Percentiles rank a stretch among this genome's conserved stretches.
Evolutionary conservation across 2,888 invertebrate genomes (phyloP).

Genomic region (Cosmia trapezina): DNA sequence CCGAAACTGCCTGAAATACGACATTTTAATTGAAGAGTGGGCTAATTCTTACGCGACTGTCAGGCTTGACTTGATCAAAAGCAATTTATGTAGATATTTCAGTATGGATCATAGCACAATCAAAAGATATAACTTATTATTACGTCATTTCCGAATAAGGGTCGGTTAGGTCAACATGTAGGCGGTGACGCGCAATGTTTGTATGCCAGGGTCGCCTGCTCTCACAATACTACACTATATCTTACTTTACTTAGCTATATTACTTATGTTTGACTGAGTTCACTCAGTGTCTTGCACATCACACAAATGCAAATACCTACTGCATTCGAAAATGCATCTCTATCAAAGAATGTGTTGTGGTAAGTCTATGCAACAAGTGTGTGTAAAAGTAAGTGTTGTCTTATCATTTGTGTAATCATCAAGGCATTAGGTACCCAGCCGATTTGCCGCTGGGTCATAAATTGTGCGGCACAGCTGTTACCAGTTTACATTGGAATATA

Average conservation of each 20-base stretch:
- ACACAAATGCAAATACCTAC: not conserved
- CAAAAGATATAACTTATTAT: slow-evolving; percentile 47
- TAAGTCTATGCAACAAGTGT: slow-evolving; percentile 9
- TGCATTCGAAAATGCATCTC: not conserved
- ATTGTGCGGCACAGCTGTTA: slow-evolving; percentile 26
- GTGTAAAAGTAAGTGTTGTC: too few relatives aligned
- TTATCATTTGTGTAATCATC: not conserved
- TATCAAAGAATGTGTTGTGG: not conserved
- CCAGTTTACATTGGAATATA: slow-evolving; percentile 10
- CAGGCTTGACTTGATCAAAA: not conserved
- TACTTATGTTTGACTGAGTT: slow-evolving; percentile 1
- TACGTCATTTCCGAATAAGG: slow-evolving; percentile 74
- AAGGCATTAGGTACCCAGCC: not conserved
- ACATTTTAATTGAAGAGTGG: slow-evolving; percentile 1
- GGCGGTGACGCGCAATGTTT: slow-evolving; percentile 75
- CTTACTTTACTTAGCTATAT: slow-evolving; percentile 12
- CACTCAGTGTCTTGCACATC: slow-evolving; percentile 5
- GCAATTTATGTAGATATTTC: not conserved
- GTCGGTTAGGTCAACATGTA: slow-evolving; percentile 79
- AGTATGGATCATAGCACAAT: not conserved
- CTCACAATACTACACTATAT: slow-evolving; percentile 63
- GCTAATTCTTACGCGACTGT: not conserved
- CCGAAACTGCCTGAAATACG: not conserved
- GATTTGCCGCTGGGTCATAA: slow-evolving; percentile 4
- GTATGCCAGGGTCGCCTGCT: slow-evolving; percentile 82